These are phyloP conservation scores for Aplochiton taeniatus DNA, from an alignment of 2,797 vertebrate genomes.

Conservation along the genomic window DNA sequence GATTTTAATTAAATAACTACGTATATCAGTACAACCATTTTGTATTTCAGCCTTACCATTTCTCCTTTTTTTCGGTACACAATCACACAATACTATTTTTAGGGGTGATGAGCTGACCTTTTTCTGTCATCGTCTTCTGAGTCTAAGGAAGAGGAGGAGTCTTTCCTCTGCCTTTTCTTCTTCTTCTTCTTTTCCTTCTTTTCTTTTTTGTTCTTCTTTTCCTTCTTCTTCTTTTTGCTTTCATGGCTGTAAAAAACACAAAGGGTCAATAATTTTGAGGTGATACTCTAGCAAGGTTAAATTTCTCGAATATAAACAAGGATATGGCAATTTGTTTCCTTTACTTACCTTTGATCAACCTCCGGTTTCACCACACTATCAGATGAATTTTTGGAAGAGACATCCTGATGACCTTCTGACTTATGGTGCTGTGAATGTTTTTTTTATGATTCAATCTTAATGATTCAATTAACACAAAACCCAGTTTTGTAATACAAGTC, in stretches of 20 bases:
- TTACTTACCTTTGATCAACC: conserved; percentile 52
- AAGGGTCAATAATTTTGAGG: not conserved
- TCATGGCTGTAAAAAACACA: conserved; percentile 62
- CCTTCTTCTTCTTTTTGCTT: conserved; percentile 81
- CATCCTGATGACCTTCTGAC: conserved; percentile 55
- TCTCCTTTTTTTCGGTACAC: not conserved
- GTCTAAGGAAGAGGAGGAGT: conserved; percentile 57
- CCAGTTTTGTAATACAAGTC: no score
- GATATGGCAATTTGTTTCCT: not conserved
- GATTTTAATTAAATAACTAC: no score
- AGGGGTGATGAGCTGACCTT: conserved; percentile 52
- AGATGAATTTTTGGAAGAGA: conserved; percentile 32
- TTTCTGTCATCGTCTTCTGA: conserved; percentile 62
- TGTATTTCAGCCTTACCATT: no score
- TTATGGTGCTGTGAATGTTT: conserved; percentile 75
- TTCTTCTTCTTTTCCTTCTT: conserved; percentile 79
- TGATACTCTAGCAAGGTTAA: not conserved
- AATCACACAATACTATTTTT: not conserved
- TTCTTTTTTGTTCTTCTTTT: conserved; percentile 87
- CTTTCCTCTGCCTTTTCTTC: conserved; percentile 71
- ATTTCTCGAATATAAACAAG: not conserved
- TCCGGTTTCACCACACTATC: conserved; percentile 46
- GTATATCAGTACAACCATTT: no score
- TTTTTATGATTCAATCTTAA: no score
- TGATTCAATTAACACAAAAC: no score